Conservation (phyloP, 2,888 invertebrate species). For the Dioctria linearis region DNA sequence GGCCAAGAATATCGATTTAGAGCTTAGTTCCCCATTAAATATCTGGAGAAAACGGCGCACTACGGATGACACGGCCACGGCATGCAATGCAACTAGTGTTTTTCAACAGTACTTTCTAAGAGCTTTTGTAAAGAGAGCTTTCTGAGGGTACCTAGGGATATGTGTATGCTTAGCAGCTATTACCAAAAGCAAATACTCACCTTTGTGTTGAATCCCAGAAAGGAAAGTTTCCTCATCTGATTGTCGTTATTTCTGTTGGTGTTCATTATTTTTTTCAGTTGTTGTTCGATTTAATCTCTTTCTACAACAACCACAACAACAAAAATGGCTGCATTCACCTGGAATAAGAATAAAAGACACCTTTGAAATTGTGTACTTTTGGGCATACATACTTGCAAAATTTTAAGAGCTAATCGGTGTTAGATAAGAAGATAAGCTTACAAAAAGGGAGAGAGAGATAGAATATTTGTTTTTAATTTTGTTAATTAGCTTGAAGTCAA, state of each 20-base stretch:
- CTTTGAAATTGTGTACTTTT: not conserved
- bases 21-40: not conserved
- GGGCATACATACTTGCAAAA: too few species aligned
- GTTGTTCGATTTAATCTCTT: slow-evolving; percentile 7
- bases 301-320: not conserved
- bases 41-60: slow-evolving; percentile 31
- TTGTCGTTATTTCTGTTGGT: slow-evolving; percentile 70
- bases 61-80: not conserved
- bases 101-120: not conserved
- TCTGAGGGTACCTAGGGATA: not conserved
- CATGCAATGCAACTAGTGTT: slow-evolving; percentile 37
- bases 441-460: not conserved
- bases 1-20: slow-evolving; percentile 69
- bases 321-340: slow-evolving; percentile 5
- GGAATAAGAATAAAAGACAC: not conserved
- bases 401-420: not conserved
- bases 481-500: not conserved
- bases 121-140: slow-evolving; percentile 44
- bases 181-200: slow-evolving; percentile 64
- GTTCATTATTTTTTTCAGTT: slow-evolving; percentile 64
- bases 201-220: slow-evolving; percentile 79
- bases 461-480: not conserved
- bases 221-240: slow-evolving; percentile 81
- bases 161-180: too few species aligned
- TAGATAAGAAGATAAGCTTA: not conserved